phyloP scores from a whole-genome alignment of 1,140 invertebrate species.

The Brachystomella parvula region DNA sequence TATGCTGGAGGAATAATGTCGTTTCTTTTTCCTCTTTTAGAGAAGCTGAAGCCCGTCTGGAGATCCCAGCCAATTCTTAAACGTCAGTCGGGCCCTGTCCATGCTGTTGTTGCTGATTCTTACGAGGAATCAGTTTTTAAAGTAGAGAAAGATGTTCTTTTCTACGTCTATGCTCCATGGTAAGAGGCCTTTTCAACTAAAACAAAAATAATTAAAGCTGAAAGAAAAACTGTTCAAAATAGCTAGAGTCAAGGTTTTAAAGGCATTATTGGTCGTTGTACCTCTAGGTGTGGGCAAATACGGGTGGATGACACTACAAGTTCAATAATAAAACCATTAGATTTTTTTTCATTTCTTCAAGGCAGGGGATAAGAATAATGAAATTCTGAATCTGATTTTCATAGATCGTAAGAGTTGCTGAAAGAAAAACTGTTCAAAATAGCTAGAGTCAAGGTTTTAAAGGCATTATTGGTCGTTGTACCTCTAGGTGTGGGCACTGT shows the following conservation, averaged over 20 bases:
- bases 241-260: neutral
- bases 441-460: neutral
- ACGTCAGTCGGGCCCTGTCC: conserved; percentile 46
- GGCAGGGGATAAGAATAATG: too few species aligned
- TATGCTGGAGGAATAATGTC: too few species aligned
- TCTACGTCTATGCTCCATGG: conserved; percentile 51
- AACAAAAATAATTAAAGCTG: too few species aligned
- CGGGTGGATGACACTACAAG: neutral
- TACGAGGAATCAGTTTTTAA: conserved; percentile 46
- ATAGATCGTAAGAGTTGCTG: too few species aligned
- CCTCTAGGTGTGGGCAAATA: conserved; percentile 45
- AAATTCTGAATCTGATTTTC: too few species aligned
- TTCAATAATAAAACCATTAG: too few species aligned
- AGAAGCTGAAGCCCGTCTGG: conserved; percentile 45
- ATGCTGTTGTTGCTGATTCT: conserved; percentile 46
- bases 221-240: neutral
- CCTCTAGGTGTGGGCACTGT: conserved; percentile 47
- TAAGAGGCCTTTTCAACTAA: conserved; percentile 19
- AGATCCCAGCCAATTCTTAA: conserved; percentile 47
- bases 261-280: neutral
- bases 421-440: neutral
- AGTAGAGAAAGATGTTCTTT: conserved; percentile 44
- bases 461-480: neutral
- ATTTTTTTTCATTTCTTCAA: too few species aligned
- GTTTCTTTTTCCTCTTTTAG: conserved; percentile 30